Percentiles rank a stretch among this genome's conserved stretches.
Evolutionary conservation across 1,140 invertebrate species (phyloP).

Genomic region (Phocides pigmalion): DNA sequence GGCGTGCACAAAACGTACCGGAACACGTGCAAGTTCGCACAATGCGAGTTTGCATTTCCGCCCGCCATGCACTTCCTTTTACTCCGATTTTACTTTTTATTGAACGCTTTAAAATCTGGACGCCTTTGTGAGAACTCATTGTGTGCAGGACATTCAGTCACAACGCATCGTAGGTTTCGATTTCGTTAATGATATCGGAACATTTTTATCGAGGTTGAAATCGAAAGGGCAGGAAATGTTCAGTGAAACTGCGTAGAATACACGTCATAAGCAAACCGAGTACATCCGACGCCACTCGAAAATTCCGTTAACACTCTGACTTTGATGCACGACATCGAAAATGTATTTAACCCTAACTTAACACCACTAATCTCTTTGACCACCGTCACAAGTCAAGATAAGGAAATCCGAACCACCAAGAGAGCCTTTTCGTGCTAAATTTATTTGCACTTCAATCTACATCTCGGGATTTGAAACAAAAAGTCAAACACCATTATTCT

Average conservation of each 20-base stretch:
- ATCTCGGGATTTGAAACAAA: conserved; percentile 66
- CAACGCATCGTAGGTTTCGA: conserved; percentile 80
- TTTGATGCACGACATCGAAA: conserved; percentile 23
- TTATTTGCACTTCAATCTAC: conserved; percentile 66
- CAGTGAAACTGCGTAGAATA: conserved; percentile 23
- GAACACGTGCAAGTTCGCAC: conserved; percentile 81
- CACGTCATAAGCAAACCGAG: not conserved
- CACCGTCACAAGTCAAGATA: conserved; percentile 58
- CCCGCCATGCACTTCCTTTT: conserved; percentile 81
- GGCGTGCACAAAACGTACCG: conserved; percentile 74
- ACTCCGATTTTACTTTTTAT: conserved; percentile 81
- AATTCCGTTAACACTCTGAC: conserved; percentile 26
- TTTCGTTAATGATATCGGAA: conserved; percentile 82
- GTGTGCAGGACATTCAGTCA: conserved; percentile 73
- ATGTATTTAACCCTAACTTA: conserved; percentile 52
- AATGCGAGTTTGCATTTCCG: conserved; percentile 83
- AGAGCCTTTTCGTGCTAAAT: conserved; percentile 57
- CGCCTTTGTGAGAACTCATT: conserved; percentile 70
- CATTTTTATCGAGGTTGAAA: conserved; percentile 71
- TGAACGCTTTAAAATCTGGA: conserved; percentile 72
- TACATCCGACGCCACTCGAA: conserved; percentile 16
- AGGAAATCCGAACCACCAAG: conserved; percentile 46
- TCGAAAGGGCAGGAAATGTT: conserved; percentile 71
- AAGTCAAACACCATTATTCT: conserved; percentile 66
- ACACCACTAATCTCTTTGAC: conserved; percentile 66